phyloP scores from a whole-genome alignment of 2,888 invertebrate genomes.

The Meloe dianella region DNA sequence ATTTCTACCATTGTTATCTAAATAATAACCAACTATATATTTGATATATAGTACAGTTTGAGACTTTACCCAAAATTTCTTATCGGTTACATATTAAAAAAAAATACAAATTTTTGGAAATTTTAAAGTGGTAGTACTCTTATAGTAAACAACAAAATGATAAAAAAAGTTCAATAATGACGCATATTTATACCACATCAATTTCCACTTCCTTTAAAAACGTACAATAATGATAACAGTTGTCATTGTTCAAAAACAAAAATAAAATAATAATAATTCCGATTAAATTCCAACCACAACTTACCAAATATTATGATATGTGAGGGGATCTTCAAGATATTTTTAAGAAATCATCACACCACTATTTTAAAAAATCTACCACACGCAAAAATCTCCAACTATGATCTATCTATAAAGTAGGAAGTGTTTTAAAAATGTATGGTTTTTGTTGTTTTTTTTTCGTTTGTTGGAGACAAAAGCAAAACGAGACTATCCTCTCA shows the following conservation, averaged over 20 bases:
- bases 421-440: not conserved
- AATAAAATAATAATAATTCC: too few species aligned
- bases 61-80: not conserved
- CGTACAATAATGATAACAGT: not conserved
- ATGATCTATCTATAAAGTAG: not conserved
- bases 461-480: not conserved
- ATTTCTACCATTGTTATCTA: too few species aligned
- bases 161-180: not conserved
- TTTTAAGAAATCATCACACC: not conserved
- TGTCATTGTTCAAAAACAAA: not conserved
- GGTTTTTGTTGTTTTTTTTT: too few species aligned
- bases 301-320: not conserved
- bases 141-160: not conserved
- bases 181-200: conserved; percentile 5
- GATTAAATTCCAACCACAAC: conserved; percentile 3
- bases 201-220: not conserved
- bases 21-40: too few species aligned
- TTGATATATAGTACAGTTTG: too few species aligned
- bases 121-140: not conserved
- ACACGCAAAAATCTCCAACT: not conserved
- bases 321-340: not conserved
- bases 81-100: not conserved
- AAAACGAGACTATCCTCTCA: not conserved
- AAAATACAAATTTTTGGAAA: not conserved
- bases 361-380: not conserved